These are phyloP conservation scores for Sula dactylatra DNA, from an alignment of 2,113 vertebrate genomes.

Conservation along the genomic window DNA sequence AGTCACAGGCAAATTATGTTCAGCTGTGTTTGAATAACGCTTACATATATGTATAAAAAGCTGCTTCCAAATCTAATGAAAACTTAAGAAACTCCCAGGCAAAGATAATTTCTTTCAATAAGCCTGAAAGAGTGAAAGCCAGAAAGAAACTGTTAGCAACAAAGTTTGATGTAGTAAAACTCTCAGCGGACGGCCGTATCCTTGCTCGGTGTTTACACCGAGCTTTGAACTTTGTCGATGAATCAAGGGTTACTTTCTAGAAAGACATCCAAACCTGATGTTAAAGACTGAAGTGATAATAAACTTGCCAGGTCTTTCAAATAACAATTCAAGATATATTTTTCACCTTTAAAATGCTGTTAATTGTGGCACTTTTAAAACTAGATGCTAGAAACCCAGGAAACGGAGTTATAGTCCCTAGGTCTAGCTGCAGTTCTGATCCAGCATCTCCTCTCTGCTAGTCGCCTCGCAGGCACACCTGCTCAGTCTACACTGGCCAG, in stretches of 20 bases:
- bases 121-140: neutral
- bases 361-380: neutral
- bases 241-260: neutral
- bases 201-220: neutral
- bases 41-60: neutral
- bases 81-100: neutral
- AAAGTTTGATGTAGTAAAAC: neutral
- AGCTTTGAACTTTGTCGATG: neutral
- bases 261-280: neutral
- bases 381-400: neutral
- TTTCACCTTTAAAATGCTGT: neutral
- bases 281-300: neutral
- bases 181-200: neutral
- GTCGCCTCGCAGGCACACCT: neutral
- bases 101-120: neutral
- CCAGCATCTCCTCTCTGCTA: neutral
- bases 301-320: neutral
- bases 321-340: neutral
- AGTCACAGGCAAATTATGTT: neutral
- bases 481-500: neutral
- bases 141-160: neutral
- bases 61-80: neutral
- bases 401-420: neutral
- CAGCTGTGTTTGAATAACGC: neutral
- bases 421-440: neutral